Base-by-base conservation (phyloP, 1,140 invertebrate species). In the Rhopalosiphum padi region DNA sequence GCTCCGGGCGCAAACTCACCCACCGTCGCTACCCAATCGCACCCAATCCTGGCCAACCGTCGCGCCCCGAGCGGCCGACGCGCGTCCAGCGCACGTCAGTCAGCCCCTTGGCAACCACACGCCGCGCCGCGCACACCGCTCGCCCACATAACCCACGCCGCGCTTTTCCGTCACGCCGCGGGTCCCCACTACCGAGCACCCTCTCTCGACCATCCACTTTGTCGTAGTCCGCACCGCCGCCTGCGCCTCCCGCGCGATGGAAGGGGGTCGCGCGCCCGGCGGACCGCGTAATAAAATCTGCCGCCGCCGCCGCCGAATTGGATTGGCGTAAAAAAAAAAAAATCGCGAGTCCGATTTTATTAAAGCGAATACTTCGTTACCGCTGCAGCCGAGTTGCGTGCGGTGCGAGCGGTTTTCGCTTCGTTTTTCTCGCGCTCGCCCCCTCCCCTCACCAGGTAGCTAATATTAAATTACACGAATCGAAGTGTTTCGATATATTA, bases 201-300 rank as follows among this genome's bases (percentile, higher is more conserved):
- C 46, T 46, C 46, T 46, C 46, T 46, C 25, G 11, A 30, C 15
- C 46, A 2, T 5, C 6, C 46, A 9, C 18, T 30, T 4, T 37
- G 43, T n/a, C 82, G 30, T n/a, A 48, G 25, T 30, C 9, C 30
- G 18, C 41, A 1, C 41, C 8, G 43, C 85, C 43, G 83, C 25
- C 41, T 1, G 1, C 30, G 18, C 11, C 43, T 18, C 25, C 3
- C 18, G 21, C 48, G 7, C 87, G 9, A 37, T 9, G 43, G 37
- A 53, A 53, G 48, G n/a, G 48, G 25, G 48, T 35, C 23, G 90
- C 48, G 48, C 41, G 25, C 25, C 30, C 55, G 89, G n/a, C 8
- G 91, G 91, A 46, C 68, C 90, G 90, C 48, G 68, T 83, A 92
- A 92, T 92, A 92, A 92, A 83, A 92, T 92, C 41, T 92, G 77